Evolutionary conservation across 2,113 vertebrate genomes (phyloP).

Genomic region (Oenanthe oenanthe): DNA sequence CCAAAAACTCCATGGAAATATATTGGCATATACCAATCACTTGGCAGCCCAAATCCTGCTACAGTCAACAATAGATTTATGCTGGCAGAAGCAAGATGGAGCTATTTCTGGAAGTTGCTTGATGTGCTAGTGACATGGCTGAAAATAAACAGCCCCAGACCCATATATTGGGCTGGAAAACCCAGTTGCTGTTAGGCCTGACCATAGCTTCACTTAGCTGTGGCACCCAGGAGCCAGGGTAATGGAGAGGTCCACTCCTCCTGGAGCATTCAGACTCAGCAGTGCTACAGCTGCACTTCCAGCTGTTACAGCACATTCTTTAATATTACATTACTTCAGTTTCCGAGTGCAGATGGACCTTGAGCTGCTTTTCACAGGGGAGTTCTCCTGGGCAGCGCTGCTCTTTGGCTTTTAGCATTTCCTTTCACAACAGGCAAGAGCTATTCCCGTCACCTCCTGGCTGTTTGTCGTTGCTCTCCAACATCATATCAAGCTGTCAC

Average conservation of each 20-base stretch:
- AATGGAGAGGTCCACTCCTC: not conserved
- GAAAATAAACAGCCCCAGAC: not conserved
- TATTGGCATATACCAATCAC: not conserved
- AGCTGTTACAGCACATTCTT: not conserved
- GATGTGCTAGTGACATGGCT: not conserved
- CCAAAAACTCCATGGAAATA: not conserved
- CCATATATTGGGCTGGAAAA: not conserved
- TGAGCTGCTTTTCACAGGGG: not conserved
- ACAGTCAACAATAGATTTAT: not conserved
- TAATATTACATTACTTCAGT: not conserved
- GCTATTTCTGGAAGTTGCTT: not conserved
- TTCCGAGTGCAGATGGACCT: not conserved
- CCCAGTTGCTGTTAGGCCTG: not conserved
- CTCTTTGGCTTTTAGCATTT: not conserved
- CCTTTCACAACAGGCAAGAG: not conserved
- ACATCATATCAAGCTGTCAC: not conserved
- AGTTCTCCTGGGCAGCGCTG: not conserved
- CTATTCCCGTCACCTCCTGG: constrained; percentile 8
- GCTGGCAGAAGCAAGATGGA: not conserved
- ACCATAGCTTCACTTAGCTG: not conserved
- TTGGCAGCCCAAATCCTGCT: not conserved
- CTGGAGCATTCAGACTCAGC: not conserved
- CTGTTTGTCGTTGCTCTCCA: not conserved
- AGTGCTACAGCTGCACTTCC: not conserved
- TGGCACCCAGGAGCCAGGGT: not conserved